These are phyloP conservation scores for Steinernema hermaphroditum DNA, from an alignment of 2,888 invertebrate species.

Conservation along the genomic window DNA sequence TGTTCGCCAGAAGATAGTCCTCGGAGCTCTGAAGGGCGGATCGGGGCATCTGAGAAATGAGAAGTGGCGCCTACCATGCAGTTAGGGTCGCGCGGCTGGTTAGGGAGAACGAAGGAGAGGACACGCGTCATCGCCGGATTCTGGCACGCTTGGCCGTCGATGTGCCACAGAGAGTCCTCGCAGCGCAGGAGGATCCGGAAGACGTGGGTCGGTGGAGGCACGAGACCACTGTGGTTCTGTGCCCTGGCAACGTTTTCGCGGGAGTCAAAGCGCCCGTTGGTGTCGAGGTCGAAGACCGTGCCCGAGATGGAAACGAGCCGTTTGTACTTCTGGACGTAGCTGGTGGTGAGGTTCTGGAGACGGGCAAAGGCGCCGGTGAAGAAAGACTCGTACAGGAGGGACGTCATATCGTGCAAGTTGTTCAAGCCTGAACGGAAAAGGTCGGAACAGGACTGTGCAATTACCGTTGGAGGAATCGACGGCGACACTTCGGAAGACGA, in stretches of 20 bases:
- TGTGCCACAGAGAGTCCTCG: conserved; percentile 44
- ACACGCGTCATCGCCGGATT: conserved; percentile 38
- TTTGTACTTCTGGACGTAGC: conserved; percentile 37
- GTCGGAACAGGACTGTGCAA: no score
- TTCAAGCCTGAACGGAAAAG: not conserved
- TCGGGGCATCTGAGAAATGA: no score
- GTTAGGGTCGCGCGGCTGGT: conserved; percentile 39
- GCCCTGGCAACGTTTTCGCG: not conserved
- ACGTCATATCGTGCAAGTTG: not conserved
- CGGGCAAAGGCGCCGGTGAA: conserved; percentile 40
- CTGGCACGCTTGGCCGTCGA: conserved; percentile 42
- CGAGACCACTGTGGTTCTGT: not conserved
- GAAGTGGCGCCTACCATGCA: conserved; percentile 33
- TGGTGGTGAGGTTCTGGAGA: conserved; percentile 43
- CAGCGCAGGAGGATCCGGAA: conserved; percentile 45
- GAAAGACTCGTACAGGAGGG: not conserved
- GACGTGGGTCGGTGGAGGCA: conserved; percentile 42
- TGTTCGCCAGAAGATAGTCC: conserved; percentile 45
- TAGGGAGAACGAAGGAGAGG: conserved; percentile 45
- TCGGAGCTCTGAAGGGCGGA: not conserved
- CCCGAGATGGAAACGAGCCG: conserved; percentile 39
- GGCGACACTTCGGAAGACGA: not conserved
- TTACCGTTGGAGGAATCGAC: not conserved
- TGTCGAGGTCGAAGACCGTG: conserved; percentile 38
- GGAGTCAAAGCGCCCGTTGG: conserved; percentile 39